phyloP scores from a whole-genome alignment of 2,113 vertebrate species.

The Colaptes auratus region DNA sequence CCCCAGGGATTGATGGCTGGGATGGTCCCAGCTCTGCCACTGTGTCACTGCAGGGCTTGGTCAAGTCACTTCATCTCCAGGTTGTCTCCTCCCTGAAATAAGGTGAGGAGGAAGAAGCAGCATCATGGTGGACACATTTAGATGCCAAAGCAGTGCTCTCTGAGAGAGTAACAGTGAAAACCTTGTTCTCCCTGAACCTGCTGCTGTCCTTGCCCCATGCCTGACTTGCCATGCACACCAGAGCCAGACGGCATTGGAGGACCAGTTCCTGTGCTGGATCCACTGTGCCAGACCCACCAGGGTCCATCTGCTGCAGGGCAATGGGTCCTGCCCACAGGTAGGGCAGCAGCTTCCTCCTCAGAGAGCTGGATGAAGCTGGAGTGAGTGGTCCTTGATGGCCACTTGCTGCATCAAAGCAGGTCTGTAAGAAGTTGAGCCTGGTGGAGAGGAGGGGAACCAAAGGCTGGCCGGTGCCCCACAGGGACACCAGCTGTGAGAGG shows the following conservation, averaged over 20 bases:
- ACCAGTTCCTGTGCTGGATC: background rate
- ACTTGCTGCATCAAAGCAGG: background rate
- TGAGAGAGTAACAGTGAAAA: background rate
- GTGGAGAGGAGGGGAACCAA: background rate
- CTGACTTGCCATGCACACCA: background rate
- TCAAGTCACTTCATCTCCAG: background rate
- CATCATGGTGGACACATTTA: rapidly evolving
- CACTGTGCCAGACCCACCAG: background rate
- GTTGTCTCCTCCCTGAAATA: background rate
- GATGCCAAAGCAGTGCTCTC: background rate
- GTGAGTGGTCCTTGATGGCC: rapidly evolving
- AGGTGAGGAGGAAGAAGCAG: background rate
- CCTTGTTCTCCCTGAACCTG: rapidly evolving
- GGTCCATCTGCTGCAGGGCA: background rate
- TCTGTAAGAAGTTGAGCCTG: background rate
- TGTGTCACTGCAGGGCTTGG: rapidly evolving
- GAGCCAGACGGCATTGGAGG: background rate
- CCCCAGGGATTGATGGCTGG: background rate
- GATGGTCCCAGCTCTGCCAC: background rate
- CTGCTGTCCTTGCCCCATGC: rapidly evolving
- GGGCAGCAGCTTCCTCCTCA: rapidly evolving
- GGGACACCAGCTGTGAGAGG: background rate
- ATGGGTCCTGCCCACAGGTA: background rate
- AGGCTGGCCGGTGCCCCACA: background rate
- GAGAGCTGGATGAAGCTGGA: rapidly evolving